These are phyloP conservation scores for Sialia sialis DNA, from an alignment of 2,113 vertebrate species.

Conservation along the genomic window DNA sequence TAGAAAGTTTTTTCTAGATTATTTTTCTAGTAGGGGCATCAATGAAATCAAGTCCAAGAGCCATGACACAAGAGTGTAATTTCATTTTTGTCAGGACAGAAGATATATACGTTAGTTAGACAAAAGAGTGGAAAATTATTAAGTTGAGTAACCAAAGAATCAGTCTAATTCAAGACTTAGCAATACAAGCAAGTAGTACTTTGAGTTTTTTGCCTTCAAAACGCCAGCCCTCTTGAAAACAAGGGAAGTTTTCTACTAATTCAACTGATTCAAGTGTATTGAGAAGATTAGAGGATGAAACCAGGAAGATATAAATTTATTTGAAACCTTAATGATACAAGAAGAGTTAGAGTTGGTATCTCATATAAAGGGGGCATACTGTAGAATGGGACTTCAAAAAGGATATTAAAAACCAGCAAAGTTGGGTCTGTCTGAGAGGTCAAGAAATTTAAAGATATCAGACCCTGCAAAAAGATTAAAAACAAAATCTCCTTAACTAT, in stretches of 20 bases:
- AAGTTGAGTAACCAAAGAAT: not conserved
- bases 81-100: not conserved
- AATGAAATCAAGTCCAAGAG: not conserved
- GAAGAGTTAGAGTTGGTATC: not conserved
- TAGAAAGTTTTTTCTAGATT: not conserved
- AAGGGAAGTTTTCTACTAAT: not conserved
- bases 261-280: not conserved
- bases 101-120: not conserved
- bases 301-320: not conserved
- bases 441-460: not conserved
- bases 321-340: not conserved
- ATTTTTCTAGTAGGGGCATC: not conserved
- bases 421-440: not conserved
- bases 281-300: not conserved
- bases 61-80: not conserved
- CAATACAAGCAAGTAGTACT: not conserved
- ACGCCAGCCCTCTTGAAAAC: not conserved
- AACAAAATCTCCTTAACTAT: not conserved
- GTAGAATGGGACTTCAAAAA: not conserved
- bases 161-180: not conserved
- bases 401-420: not conserved
- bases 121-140: not conserved
- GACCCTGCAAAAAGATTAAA: not conserved
- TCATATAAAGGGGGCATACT: not conserved
- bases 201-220: not conserved